Conservation (phyloP, 1,140 invertebrate species). For the Oscheius sp. region DNA sequence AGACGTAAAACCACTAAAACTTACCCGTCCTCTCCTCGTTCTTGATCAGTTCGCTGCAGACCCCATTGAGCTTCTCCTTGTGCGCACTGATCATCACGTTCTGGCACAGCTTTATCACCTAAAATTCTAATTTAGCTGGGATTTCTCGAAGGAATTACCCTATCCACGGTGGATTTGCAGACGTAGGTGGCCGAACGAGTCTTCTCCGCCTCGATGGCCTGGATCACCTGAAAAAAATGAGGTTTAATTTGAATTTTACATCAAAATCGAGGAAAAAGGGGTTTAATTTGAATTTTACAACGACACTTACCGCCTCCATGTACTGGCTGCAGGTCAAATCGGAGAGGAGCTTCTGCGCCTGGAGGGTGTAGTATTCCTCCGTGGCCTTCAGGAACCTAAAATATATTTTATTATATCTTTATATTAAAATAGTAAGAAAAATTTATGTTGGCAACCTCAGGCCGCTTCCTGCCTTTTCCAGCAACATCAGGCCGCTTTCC, state of each 20-base stretch:
- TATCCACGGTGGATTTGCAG: slow-evolving; percentile 20
- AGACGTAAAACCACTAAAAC: not conserved
- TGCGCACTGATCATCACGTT: slow-evolving; percentile 39
- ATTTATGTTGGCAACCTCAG: not conserved
- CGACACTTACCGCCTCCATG: slow-evolving; percentile 43
- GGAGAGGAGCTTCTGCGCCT: slow-evolving; percentile 42
- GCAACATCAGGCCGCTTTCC: not conserved
- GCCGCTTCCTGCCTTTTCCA: not conserved
- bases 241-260: not conserved
- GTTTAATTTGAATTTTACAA: not conserved
- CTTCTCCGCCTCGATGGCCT: slow-evolving; percentile 46
- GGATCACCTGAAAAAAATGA: slow-evolving; percentile 38
- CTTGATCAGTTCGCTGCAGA: slow-evolving; percentile 29
- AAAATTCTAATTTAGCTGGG: too few relatives aligned
- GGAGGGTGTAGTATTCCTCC: slow-evolving; percentile 37
- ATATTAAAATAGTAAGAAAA: not conserved
- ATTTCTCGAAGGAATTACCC: too few relatives aligned
- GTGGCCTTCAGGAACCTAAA: slow-evolving; percentile 43
- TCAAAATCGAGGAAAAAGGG: not conserved
- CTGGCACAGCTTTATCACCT: slow-evolving; percentile 35
- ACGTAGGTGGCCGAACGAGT: slow-evolving; percentile 23
- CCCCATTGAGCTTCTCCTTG: slow-evolving; percentile 37
- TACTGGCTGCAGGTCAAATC: slow-evolving; percentile 47
- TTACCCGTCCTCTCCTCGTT: slow-evolving; percentile 34
- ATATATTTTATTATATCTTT: not conserved